Evolutionary conservation across 1,140 invertebrate genomes (phyloP).

Genomic region (Cyclargus thomasi): DNA sequence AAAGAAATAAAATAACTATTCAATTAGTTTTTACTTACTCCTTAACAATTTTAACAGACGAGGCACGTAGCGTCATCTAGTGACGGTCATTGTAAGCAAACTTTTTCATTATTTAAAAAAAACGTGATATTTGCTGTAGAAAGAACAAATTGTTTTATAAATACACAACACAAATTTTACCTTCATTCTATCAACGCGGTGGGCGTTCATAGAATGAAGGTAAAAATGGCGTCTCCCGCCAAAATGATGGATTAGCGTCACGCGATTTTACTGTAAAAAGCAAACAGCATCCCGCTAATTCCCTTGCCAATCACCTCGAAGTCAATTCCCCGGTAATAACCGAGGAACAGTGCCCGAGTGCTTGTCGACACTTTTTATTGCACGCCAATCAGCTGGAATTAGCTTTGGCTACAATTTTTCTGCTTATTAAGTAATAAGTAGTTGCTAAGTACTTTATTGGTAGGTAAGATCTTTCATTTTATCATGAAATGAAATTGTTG

Average conservation of each 20-base stretch:
- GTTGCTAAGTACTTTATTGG: too few species aligned
- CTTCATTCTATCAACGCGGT: not conserved
- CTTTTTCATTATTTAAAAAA: not conserved
- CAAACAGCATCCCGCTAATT: constrained; percentile 66
- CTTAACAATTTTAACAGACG: not conserved
- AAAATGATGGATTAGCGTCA: constrained; percentile 70
- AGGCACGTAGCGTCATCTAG: constrained; percentile 26
- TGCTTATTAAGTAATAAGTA: not conserved
- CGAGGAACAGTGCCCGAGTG: constrained; percentile 41
- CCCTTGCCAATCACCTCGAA: constrained; percentile 67
- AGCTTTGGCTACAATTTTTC: constrained; percentile 4
- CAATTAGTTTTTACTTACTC: too few species aligned
- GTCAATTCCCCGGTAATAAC: constrained; percentile 65
- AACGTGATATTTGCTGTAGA: too few species aligned
- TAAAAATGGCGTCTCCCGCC: constrained; percentile 34
- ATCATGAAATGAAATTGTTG: too few species aligned
- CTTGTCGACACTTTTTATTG: constrained; percentile 45
- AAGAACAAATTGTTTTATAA: too few species aligned
- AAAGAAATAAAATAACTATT: too few species aligned
- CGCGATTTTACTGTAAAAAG: constrained; percentile 51
- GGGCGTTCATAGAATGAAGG: constrained; percentile 6
- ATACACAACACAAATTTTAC: too few species aligned
- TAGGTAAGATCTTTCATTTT: too few species aligned
- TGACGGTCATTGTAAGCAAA: not conserved
- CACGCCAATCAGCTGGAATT: constrained; percentile 20